phyloP scores from a whole-genome alignment of 1,140 invertebrate genomes.

The Cydia splendana region DNA sequence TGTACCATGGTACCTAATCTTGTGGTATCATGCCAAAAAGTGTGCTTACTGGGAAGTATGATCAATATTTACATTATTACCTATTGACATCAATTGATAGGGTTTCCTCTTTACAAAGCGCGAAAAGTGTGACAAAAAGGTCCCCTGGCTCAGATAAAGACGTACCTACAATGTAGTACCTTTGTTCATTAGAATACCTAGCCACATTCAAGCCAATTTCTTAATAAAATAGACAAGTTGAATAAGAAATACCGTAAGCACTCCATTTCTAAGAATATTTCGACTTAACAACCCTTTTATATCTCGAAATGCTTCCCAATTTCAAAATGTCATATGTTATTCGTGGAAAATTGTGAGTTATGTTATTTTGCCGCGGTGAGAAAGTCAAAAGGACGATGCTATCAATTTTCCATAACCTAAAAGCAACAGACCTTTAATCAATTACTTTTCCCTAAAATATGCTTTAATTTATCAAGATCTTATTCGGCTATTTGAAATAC shows the following conservation, averaged over 20 bases:
- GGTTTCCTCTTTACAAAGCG: too few relatives aligned
- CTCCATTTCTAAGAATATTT: background rate
- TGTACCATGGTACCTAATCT: too few relatives aligned
- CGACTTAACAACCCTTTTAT: background rate
- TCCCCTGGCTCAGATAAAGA: too few relatives aligned
- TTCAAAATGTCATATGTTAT: background rate
- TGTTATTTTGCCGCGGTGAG: background rate
- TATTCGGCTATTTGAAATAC: background rate
- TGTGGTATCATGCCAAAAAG: too few relatives aligned
- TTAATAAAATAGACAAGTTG: background rate
- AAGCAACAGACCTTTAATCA: slow-evolving; percentile 1
- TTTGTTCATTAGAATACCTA: too few relatives aligned
- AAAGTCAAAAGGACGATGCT: background rate
- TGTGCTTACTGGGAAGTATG: too few relatives aligned
- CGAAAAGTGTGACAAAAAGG: too few relatives aligned
- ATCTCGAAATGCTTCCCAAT: background rate
- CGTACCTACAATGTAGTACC: too few relatives aligned
- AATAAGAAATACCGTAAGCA: background rate
- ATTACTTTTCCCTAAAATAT: slow-evolving; percentile 3
- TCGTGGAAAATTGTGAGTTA: background rate
- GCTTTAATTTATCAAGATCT: background rate
- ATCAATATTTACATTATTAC: too few relatives aligned
- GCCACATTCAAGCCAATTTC: background rate
- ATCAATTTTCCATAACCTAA: background rate
- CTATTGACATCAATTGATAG: too few relatives aligned